Evolutionary conservation across 2,113 vertebrate species (phyloP).

Genomic region (Vanacampus margaritifer): DNA sequence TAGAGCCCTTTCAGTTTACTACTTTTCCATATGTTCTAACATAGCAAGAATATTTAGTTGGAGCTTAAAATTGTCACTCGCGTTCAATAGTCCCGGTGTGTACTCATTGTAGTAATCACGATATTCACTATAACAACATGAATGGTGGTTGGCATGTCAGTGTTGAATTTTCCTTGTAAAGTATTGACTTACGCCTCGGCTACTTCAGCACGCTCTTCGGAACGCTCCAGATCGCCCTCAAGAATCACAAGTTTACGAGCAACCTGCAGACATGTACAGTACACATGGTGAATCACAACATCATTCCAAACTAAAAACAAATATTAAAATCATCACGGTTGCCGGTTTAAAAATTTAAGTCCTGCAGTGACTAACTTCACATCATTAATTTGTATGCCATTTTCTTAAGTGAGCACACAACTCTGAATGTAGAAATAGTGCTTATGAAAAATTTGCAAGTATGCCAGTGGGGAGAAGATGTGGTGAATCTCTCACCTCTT

Average conservation of each 20-base stretch:
- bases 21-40: too few species aligned
- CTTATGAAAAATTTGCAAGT: neutral
- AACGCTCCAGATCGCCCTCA: constrained; percentile 94
- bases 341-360: too few species aligned
- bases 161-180: constrained; percentile 11
- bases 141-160: constrained; percentile 6
- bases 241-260: constrained; percentile 95
- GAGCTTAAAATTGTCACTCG: neutral
- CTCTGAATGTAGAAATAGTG: neutral
- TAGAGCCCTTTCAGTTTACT: too few species aligned
- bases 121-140: constrained; percentile 22
- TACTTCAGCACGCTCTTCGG: constrained; percentile 94
- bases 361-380: neutral
- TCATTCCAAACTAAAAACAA: too few species aligned
- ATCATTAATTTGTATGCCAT: neutral
- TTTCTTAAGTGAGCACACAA: neutral
- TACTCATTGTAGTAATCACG: constrained; percentile 9
- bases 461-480: neutral
- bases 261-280: constrained; percentile 72
- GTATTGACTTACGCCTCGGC: constrained; percentile 85
- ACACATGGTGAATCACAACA: neutral
- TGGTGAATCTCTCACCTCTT: constrained; percentile 78
- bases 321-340: too few species aligned
- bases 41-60: too few species aligned
- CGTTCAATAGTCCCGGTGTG: too few species aligned